Evolutionary conservation across 2,113 vertebrate species (phyloP).

Genomic region (Phaethon lepturus): DNA sequence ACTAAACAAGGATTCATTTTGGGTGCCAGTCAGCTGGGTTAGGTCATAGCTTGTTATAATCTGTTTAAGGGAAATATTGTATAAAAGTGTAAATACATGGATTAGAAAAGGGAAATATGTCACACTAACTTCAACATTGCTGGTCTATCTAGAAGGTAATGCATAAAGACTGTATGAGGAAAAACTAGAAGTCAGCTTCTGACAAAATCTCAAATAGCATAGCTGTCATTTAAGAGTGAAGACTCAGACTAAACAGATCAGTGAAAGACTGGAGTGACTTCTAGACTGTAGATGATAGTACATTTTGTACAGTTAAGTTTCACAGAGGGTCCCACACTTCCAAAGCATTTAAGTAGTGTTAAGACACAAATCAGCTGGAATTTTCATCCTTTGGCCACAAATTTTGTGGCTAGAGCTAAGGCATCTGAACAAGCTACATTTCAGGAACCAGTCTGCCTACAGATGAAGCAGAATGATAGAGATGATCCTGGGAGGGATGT

Average conservation of each 20-base stretch:
- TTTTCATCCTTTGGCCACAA: not conserved
- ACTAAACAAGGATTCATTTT: conserved; percentile 84
- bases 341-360: not conserved
- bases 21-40: conserved; percentile 91
- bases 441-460: not conserved
- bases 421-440: not conserved
- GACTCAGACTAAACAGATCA: not conserved
- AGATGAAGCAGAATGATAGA: not conserved
- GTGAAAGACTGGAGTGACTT: not conserved
- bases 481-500: not conserved
- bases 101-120: not conserved
- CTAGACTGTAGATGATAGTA: conserved; percentile 8
- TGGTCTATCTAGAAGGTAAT: not conserved
- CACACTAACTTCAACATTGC: not conserved
- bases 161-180: not conserved
- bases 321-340: not conserved
- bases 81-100: not conserved
- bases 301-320: not conserved
- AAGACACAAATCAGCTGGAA: not conserved
- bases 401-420: not conserved
- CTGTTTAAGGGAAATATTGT: not conserved
- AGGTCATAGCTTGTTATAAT: conserved; percentile 70
- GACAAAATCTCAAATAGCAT: not conserved
- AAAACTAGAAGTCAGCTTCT: not conserved
- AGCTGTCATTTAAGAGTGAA: not conserved